phyloP scores from a whole-genome alignment of 2,113 vertebrate species.

The Camelus bactrianus region DNA sequence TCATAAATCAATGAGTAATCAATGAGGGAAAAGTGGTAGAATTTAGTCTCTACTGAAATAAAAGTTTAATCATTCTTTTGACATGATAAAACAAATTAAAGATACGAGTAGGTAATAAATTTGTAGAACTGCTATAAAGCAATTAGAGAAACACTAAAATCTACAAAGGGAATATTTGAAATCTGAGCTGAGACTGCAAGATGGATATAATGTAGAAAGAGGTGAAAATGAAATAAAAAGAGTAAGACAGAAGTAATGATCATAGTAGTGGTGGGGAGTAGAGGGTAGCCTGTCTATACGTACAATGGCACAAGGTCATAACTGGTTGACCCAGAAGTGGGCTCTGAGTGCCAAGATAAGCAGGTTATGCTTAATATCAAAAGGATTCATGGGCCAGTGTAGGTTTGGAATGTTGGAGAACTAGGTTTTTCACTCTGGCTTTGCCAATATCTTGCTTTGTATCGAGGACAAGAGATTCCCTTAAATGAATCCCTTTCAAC shows the following conservation, averaged over 20 bases:
- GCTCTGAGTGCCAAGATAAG: neutral
- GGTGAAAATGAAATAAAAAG: neutral
- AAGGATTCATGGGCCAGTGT: neutral
- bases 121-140: conserved; percentile 2
- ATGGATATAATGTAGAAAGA: neutral
- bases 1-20: conserved; percentile 15
- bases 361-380: neutral
- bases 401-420: neutral
- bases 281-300: neutral
- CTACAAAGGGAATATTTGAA: neutral
- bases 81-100: conserved; percentile 15
- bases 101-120: neutral
- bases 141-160: neutral
- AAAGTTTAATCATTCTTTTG: conserved; percentile 15
- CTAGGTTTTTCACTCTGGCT: neutral
- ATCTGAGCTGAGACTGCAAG: neutral
- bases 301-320: neutral
- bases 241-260: neutral
- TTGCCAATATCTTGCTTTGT: neutral
- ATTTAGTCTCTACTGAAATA: neutral
- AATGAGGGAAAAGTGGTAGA: neutral
- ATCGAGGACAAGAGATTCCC: neutral
- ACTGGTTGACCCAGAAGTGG: neutral
- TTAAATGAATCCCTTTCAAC: neutral
- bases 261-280: neutral